Evolutionary conservation across 2,888 invertebrate species (phyloP).

Genomic region (Orchesellides sinensis): DNA sequence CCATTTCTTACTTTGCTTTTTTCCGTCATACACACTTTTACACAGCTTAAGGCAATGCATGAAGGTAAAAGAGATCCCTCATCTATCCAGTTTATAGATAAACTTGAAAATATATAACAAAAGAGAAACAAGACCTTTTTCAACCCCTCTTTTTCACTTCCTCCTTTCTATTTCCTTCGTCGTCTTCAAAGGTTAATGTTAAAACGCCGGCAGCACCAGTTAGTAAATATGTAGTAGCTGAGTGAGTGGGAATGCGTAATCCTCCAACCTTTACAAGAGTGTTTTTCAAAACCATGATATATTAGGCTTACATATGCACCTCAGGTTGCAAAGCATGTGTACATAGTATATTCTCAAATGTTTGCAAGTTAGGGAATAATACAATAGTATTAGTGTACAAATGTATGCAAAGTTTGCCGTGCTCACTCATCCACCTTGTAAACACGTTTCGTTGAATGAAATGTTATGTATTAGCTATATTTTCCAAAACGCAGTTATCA

Average conservation of each 20-base stretch:
- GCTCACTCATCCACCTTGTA: too few relatives aligned
- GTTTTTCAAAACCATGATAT: background rate
- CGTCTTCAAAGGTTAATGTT: constrained; percentile 65
- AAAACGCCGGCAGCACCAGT: constrained; percentile 57
- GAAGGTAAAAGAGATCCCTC: constrained; percentile 12
- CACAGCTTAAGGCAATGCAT: background rate
- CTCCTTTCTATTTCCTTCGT: constrained; percentile 20
- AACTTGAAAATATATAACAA: constrained; percentile 24
- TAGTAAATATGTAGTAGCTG: background rate
- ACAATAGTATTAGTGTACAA: too few relatives aligned
- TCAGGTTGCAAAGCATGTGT: too few relatives aligned
- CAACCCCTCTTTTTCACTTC: constrained; percentile 49
- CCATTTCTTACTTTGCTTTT: constrained; percentile 1
- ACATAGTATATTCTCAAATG: too few relatives aligned
- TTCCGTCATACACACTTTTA: background rate
- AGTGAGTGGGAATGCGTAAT: background rate
- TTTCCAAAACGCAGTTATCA: too few relatives aligned
- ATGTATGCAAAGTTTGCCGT: too few relatives aligned
- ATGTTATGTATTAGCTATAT: too few relatives aligned
- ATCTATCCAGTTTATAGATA: constrained; percentile 3
- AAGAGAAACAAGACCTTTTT: constrained; percentile 57
- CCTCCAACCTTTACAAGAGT: background rate
- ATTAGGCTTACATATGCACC: background rate
- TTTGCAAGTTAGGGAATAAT: too few relatives aligned
- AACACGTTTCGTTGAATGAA: too few relatives aligned